Evolutionary conservation across 64 coral and sea anemone species (phyloP).

Genomic region (Montipora cactus): DNA sequence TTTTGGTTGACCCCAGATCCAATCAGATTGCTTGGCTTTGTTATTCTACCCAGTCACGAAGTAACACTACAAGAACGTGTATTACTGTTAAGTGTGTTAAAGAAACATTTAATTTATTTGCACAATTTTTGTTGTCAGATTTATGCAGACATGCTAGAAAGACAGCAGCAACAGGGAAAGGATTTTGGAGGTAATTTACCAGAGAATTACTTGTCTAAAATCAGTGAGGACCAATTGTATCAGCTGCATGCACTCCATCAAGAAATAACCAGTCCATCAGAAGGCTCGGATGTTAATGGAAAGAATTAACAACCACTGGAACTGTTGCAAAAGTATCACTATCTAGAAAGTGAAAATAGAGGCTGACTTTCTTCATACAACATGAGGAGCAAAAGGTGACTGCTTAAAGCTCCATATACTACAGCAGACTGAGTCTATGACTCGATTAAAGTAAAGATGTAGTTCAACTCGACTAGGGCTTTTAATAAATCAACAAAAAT

Average conservation of each 20-base stretch:
- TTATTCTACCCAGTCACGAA: too few species aligned
- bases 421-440: too few species aligned
- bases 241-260: constrained; percentile 63
- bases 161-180: constrained; percentile 20
- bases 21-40: too few species aligned
- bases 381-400: too few species aligned
- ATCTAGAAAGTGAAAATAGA: background rate
- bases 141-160: constrained; percentile 67
- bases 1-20: too few species aligned
- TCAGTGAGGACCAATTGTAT: constrained; percentile 44
- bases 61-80: too few species aligned
- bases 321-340: background rate
- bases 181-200: constrained; percentile 52
- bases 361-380: too few species aligned
- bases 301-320: background rate
- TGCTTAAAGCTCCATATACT: too few species aligned
- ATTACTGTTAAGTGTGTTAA: too few species aligned
- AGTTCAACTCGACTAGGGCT: too few species aligned
- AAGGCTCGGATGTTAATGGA: background rate
- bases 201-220: constrained; percentile 23
- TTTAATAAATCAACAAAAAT: too few species aligned
- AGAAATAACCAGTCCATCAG: constrained; percentile 42
- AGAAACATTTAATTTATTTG: background rate
- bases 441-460: too few species aligned
- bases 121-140: constrained; percentile 34